Percentiles rank a stretch among this genome's conserved stretches.
Evolutionary conservation across 2,888 invertebrate genomes (phyloP).

Genomic region (Stratiomys singularior): DNA sequence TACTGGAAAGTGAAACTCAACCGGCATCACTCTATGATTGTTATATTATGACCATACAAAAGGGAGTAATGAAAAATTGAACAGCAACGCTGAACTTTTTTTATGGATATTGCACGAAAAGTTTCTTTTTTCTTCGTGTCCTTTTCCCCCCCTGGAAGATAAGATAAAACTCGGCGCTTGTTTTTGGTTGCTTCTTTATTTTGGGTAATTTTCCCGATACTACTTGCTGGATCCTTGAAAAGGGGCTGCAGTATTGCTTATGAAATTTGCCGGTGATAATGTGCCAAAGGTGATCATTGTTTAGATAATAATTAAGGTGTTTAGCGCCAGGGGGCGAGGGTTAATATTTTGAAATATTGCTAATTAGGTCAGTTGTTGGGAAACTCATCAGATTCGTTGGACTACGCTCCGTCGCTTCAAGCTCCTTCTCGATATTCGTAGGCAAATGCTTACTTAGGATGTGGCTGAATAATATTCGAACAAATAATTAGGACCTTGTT

Average conservation of each 20-base stretch:
- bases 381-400: too few relatives aligned
- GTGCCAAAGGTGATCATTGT: too few relatives aligned
- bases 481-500: too few relatives aligned
- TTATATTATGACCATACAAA: constrained; percentile 29
- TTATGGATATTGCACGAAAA: constrained; percentile 26
- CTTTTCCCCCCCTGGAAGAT: not conserved
- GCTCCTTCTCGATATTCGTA: too few relatives aligned
- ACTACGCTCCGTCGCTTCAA: too few relatives aligned
- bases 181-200: not conserved
- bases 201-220: not conserved
- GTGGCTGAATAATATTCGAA: too few relatives aligned
- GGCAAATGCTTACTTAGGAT: too few relatives aligned
- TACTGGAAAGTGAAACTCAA: not conserved
- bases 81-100: constrained; percentile 24
- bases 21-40: constrained; percentile 25
- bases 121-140: not conserved
- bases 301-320: too few relatives aligned
- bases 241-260: not conserved
- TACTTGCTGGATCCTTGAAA: not conserved
- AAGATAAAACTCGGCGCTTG: not conserved
- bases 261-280: not conserved
- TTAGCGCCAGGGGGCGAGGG: too few relatives aligned
- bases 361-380: too few relatives aligned
- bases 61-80: constrained; percentile 42
- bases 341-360: too few relatives aligned